Evolutionary conservation across 1,140 invertebrate species (phyloP).

Genomic region (Aricia agestis): DNA sequence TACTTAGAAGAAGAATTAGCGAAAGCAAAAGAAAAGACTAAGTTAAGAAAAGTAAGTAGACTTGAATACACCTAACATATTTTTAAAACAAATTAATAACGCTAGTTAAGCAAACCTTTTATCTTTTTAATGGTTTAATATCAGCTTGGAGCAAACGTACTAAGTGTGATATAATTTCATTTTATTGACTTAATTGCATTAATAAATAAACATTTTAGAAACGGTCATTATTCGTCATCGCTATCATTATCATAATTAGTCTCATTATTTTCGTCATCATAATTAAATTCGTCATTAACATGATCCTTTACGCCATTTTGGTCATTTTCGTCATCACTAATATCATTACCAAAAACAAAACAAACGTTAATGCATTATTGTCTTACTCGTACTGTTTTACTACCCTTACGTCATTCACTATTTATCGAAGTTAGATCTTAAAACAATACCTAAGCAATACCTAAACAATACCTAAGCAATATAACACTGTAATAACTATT

Average conservation of each 20-base stretch:
- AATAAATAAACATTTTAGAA: background rate
- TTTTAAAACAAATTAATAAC: background rate
- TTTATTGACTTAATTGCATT: background rate
- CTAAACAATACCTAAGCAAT: no score
- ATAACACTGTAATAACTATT: no score
- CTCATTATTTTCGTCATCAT: background rate
- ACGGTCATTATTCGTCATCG: background rate
- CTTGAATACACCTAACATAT: background rate
- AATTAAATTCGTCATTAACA: background rate
- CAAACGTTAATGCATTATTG: background rate
- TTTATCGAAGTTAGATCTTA: background rate
- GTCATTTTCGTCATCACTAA: background rate
- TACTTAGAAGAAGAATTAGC: constrained; percentile 96
- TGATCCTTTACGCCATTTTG: background rate
- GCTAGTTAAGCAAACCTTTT: no score
- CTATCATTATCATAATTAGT: background rate
- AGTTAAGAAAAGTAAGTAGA: constrained; percentile 85
- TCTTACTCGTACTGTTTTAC: background rate
- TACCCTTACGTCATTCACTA: background rate
- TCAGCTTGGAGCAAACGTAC: no score
- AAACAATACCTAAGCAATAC: background rate
- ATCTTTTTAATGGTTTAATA: no score
- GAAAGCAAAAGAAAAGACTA: constrained; percentile 96
- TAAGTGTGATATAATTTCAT: background rate
- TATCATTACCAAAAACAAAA: background rate